Conservation (phyloP, 1,140 invertebrate species). For the Lepeophtheirus salmonis region DNA sequence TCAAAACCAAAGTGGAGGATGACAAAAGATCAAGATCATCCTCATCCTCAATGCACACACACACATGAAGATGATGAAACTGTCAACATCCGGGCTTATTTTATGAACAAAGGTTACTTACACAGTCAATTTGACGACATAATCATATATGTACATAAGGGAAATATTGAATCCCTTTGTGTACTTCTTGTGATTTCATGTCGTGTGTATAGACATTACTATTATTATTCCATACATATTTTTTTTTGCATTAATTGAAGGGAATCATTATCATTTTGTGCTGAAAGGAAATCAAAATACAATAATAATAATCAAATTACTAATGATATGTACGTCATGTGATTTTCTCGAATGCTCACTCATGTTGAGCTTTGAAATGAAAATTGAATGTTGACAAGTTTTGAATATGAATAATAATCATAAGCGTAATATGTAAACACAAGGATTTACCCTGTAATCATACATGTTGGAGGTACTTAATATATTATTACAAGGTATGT, state of each 20-base stretch:
- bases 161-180: too few relatives aligned
- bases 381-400: neutral
- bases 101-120: too few relatives aligned
- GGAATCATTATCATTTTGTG: neutral
- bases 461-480: too few relatives aligned
- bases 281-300: neutral
- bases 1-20: neutral
- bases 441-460: too few relatives aligned
- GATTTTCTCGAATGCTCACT: too few relatives aligned
- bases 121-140: neutral
- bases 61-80: too few relatives aligned
- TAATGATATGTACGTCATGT: too few relatives aligned
- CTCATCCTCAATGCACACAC: neutral
- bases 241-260: neutral
- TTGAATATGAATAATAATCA: neutral
- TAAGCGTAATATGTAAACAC: too few relatives aligned
- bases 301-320: neutral
- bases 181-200: neutral
- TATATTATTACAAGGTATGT: neutral
- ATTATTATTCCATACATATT: neutral
- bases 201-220: neutral
- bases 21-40: neutral
- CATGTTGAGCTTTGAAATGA: neutral
- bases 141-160: too few relatives aligned
- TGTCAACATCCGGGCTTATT: too few relatives aligned